Conservation (phyloP, 2,113 vertebrate genomes). For the Dipodomys ordii region DNA sequence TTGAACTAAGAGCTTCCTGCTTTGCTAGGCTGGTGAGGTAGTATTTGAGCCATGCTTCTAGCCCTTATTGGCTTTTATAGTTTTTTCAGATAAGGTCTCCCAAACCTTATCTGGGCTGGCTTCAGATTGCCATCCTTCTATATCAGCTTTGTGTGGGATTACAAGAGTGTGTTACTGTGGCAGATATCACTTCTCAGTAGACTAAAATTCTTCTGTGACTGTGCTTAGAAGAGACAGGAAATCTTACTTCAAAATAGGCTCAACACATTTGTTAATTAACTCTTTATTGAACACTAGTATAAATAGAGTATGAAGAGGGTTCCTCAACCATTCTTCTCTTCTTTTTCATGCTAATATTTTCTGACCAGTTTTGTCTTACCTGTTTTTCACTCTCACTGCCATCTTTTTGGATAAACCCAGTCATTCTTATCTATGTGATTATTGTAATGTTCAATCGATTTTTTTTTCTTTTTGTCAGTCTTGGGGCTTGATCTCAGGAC, state of each 20-base stretch:
- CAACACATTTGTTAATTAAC: neutral
- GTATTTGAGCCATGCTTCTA: too few species aligned
- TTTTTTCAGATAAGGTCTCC: too few species aligned
- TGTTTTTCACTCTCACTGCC: neutral
- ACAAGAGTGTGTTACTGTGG: too few species aligned
- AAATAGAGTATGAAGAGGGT: neutral
- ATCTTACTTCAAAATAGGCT: conserved; percentile 39
- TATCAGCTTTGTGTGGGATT: too few species aligned
- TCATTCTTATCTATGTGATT: neutral
- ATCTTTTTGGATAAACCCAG: neutral
- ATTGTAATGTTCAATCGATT: too few species aligned
- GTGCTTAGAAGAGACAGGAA: neutral
- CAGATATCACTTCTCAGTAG: neutral
- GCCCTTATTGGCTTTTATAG: too few species aligned
- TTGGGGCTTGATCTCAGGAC: too few species aligned
- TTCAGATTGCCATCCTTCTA: too few species aligned
- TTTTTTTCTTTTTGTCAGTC: too few species aligned
- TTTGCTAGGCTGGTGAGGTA: too few species aligned
- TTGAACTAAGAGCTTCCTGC: too few species aligned
- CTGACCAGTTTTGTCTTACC: neutral
- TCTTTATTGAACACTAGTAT: neutral
- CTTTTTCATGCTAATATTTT: neutral
- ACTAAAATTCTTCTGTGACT: neutral
- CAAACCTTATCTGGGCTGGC: too few species aligned
- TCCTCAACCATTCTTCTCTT: neutral